phyloP scores from a whole-genome alignment of 2,797 vertebrate species.

The Pelobates cultripes region DNA sequence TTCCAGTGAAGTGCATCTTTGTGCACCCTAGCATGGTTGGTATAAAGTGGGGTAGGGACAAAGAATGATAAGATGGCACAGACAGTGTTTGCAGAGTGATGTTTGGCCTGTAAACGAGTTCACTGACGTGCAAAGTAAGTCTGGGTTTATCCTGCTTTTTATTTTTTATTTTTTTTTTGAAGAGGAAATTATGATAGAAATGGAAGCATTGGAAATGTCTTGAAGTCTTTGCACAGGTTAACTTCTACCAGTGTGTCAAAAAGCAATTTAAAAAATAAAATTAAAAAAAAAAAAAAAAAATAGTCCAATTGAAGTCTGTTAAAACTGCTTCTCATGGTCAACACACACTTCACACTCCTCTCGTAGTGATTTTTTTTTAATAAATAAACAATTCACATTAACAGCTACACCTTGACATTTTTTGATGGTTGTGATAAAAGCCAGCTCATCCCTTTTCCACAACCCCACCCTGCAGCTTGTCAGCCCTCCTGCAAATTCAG shows the following conservation, averaged over 20 bases:
- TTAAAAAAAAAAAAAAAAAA: slow-evolving; percentile 10
- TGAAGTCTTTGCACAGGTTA: slow-evolving; percentile 57
- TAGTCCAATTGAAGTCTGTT: slow-evolving; percentile 53
- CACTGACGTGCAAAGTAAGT: slow-evolving; percentile 58
- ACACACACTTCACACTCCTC: slow-evolving; percentile 56
- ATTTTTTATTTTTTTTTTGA: slow-evolving; percentile 5
- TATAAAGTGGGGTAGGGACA: slow-evolving; percentile 27
- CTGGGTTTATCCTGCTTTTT: slow-evolving; percentile 51
- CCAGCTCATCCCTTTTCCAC: slow-evolving; percentile 59
- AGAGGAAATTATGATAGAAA: slow-evolving; percentile 53
- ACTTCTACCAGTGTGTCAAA: slow-evolving; percentile 56
- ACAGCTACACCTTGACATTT: slow-evolving; percentile 56
- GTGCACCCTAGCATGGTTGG: slow-evolving; percentile 51
- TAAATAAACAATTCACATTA: slow-evolving; percentile 57
- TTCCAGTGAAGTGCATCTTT: slow-evolving; percentile 54
- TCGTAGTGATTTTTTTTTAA: slow-evolving; percentile 57
- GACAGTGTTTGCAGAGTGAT: slow-evolving; percentile 53
- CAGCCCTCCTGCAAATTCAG: slow-evolving; percentile 44
- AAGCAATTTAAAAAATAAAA: slow-evolving; percentile 23
- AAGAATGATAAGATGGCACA: slow-evolving; percentile 55
- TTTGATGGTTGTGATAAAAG: slow-evolving; percentile 55
- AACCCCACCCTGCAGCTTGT: slow-evolving; percentile 55
- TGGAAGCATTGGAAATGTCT: slow-evolving; percentile 57
- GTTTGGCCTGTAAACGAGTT: slow-evolving; percentile 58
- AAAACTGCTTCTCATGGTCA: slow-evolving; percentile 50